These are phyloP conservation scores for Hemiprocne comata DNA, from an alignment of 2,113 vertebrate species.

Conservation along the genomic window DNA sequence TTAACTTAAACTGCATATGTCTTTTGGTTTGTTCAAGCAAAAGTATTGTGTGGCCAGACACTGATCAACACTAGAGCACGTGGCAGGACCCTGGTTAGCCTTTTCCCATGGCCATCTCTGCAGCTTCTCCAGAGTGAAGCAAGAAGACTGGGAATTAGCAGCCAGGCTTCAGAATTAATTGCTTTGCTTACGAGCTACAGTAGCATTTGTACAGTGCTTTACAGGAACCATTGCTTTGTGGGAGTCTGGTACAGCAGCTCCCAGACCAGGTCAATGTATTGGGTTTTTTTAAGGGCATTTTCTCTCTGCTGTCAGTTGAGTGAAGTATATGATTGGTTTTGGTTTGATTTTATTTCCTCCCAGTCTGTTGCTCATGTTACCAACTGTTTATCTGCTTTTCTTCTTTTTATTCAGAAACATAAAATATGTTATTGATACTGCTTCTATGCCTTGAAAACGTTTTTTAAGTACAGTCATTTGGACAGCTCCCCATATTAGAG, in stretches of 20 bases:
- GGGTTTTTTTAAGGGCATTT: not conserved
- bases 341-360: not conserved
- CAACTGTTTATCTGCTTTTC: not conserved
- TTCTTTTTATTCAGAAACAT: not conserved
- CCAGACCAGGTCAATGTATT: not conserved
- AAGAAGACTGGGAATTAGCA: not conserved
- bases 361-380: not conserved
- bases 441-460: not conserved
- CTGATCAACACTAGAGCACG: accelerated
- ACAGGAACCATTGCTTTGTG: not conserved
- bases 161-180: accelerated
- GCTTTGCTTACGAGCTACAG: not conserved
- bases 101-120: accelerated
- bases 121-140: not conserved
- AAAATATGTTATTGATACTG: not conserved
- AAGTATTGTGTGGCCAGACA: not conserved
- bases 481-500: not conserved
- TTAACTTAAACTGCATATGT: not conserved
- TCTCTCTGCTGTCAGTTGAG: not conserved
- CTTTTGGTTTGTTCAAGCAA: not conserved
- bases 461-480: not conserved
- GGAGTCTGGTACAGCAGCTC: not conserved
- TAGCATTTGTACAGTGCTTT: not conserved
- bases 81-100: not conserved
- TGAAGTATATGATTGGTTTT: not conserved